Evolutionary conservation across 2,888 invertebrate species (phyloP), one percentile per base, ranked within the genome.

Genomic region (Saturnia japonica): DNA sequence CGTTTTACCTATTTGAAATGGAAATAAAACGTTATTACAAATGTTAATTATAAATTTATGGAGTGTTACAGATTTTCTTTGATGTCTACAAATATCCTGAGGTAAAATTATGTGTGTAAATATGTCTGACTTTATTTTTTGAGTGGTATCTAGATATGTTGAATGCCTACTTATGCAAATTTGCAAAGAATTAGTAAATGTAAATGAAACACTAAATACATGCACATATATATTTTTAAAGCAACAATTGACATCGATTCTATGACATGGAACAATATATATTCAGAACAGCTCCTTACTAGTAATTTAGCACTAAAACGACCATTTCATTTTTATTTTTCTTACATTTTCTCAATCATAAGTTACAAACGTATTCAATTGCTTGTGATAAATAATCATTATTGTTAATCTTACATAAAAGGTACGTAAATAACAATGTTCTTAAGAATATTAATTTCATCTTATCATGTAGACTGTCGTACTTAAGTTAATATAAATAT

Each of bases 191-290:
- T n/a, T n/a, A n/a, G n/a, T 28, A 28, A 16, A 60, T 60, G 11
- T 57, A 57, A 70, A 67, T 70, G 66, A 54, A 68, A 51, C 40
- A 71, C 14, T 16, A 40, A 25, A 16, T 64, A 69, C 72, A 73
- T 72, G 71, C 68, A 72, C 74, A 77, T 72, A 74, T 76, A 72
- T 81, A 78, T 77, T 73, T 76, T 74, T 72, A 74, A 80, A 82
- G 84, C 85, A 83, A 81, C 81, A 84, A 84, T 84, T 82, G 81
- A 82, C 83, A 40, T 40, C 72, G 73, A 74, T 74, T 74, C 57
- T 71, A 70, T 51, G 72, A 81, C 76, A 84, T 80, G 81, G 82
- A 78, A 81, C 78, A 80, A 75, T 75, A 73, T 79, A 74, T 77
- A 78, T 79, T 77, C 42, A 54, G 54, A 66, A 67, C 67, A 51